Percentiles rank a stretch among this genome's conserved stretches.
Evolutionary conservation across 1,140 invertebrate genomes (phyloP).

Genomic region (Zaprionus nigranus): DNA sequence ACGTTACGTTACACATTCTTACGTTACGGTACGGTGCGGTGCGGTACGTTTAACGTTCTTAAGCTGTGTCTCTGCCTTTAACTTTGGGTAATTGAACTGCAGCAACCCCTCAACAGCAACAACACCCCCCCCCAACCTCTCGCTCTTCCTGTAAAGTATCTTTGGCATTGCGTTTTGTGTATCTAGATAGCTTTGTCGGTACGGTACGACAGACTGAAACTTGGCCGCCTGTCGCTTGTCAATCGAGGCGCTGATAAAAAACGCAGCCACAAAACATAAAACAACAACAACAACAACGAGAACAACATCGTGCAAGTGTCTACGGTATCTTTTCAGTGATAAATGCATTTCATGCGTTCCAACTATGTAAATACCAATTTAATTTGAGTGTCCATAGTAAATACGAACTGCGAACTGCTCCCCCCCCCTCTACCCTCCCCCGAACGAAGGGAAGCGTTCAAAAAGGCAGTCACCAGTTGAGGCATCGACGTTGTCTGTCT

Average conservation of each 20-base stretch:
- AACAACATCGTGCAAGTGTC: constrained; percentile 54
- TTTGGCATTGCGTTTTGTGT: constrained; percentile 47
- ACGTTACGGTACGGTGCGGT: constrained; percentile 8
- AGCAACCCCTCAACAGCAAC: constrained; percentile 1
- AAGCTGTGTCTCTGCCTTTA: constrained; percentile 3
- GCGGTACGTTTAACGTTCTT: constrained; percentile 19
- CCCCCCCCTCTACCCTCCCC: neutral
- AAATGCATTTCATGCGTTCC: constrained; percentile 83
- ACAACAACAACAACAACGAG: constrained; percentile 43
- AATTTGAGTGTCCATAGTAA: constrained; percentile 81
- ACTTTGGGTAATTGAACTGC: constrained; percentile 75
- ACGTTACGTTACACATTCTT: neutral
- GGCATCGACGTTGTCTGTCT: constrained; percentile 15
- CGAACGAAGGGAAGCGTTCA: constrained; percentile 39
- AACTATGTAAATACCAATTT: constrained; percentile 83
- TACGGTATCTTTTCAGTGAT: constrained; percentile 62
- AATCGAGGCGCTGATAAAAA: constrained; percentile 77
- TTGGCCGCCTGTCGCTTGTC: constrained; percentile 71
- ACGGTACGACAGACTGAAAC: constrained; percentile 36
- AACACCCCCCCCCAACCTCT: neutral
- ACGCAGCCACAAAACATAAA: constrained; percentile 67
- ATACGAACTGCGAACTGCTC: constrained; percentile 54
- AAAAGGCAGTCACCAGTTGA: constrained; percentile 60
- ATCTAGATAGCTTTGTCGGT: constrained; percentile 68
- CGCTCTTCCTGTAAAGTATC: constrained; percentile 9